Conservation (phyloP, 1,140 invertebrate genomes). For the Lepidurus couesii region DNA sequence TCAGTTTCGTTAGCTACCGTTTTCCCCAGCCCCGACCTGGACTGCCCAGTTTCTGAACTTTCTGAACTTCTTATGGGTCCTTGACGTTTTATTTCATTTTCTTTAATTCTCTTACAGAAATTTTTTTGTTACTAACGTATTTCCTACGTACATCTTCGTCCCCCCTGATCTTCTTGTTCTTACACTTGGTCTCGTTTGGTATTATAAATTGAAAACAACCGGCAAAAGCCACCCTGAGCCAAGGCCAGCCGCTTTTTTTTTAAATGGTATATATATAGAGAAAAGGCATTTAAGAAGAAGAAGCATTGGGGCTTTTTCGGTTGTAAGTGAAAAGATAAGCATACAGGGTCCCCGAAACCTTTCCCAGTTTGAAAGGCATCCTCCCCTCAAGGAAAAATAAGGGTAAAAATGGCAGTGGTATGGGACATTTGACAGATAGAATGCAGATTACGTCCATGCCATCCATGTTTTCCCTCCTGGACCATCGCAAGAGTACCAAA, state of each 20-base stretch:
- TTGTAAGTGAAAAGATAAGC: constrained; percentile 20
- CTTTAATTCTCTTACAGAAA: too few species aligned
- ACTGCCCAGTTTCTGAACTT: too few species aligned
- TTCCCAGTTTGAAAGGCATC: not conserved
- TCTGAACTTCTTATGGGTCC: too few species aligned
- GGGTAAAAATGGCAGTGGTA: constrained; percentile 8
- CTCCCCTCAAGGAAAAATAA: not conserved
- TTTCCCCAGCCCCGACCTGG: too few species aligned
- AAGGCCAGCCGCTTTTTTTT: not conserved
- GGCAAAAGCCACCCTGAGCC: not conserved
- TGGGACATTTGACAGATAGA: constrained; percentile 22
- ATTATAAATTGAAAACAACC: not conserved
- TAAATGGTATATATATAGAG: not conserved
- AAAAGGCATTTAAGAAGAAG: not conserved
- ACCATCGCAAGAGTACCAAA: not conserved
- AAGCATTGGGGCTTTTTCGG: not conserved
- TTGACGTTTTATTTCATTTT: too few species aligned
- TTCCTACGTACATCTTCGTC: not conserved
- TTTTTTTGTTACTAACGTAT: not conserved
- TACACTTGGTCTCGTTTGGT: not conserved
- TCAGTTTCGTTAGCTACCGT: too few species aligned
- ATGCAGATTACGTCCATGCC: constrained; percentile 10
- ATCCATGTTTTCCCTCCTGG: not conserved
- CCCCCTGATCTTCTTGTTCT: not conserved
- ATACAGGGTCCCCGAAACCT: not conserved